Conservation (phyloP, 2,797 vertebrate species). For the Nothura maculosa region DNA sequence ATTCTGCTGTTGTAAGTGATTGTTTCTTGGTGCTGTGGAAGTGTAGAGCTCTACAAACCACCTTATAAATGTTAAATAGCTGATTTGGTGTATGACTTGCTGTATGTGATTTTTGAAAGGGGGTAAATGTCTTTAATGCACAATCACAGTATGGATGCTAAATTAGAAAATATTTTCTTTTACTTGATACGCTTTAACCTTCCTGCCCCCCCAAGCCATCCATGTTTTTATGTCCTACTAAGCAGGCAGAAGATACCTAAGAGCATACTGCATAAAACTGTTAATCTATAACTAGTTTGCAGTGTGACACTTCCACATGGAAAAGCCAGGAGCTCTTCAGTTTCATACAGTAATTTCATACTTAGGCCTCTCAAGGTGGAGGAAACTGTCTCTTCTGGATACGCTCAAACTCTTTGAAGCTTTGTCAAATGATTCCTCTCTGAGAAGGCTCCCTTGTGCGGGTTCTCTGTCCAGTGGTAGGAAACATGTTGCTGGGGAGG, state of each 20-base stretch:
- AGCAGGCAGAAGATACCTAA: neutral
- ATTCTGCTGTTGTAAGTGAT: slow-evolving; percentile 59
- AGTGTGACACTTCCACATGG: neutral
- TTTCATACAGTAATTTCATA: slow-evolving; percentile 39
- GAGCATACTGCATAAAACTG: neutral
- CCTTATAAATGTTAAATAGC: slow-evolving; percentile 47
- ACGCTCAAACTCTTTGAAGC: neutral
- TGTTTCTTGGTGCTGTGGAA: slow-evolving; percentile 54
- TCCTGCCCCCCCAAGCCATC: neutral
- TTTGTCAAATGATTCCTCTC: neutral
- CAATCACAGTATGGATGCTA: neutral
- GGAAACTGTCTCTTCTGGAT: neutral
- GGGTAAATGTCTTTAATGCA: slow-evolving; percentile 14
- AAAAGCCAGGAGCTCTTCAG: slow-evolving; percentile 9
- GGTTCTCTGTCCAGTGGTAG: neutral
- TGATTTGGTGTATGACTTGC: slow-evolving; percentile 38
- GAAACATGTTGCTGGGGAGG: neutral
- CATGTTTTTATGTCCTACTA: neutral
- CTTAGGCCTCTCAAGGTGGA: neutral
- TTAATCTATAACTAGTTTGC: neutral
- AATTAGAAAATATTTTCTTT: slow-evolving; percentile 46
- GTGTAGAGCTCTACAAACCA: slow-evolving; percentile 37
- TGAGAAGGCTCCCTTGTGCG: neutral
- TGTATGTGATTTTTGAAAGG: slow-evolving; percentile 49
- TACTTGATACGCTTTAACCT: slow-evolving; percentile 3